phyloP scores from a whole-genome alignment of 2,888 invertebrate genomes.

The Lycocerus yunnanus region DNA sequence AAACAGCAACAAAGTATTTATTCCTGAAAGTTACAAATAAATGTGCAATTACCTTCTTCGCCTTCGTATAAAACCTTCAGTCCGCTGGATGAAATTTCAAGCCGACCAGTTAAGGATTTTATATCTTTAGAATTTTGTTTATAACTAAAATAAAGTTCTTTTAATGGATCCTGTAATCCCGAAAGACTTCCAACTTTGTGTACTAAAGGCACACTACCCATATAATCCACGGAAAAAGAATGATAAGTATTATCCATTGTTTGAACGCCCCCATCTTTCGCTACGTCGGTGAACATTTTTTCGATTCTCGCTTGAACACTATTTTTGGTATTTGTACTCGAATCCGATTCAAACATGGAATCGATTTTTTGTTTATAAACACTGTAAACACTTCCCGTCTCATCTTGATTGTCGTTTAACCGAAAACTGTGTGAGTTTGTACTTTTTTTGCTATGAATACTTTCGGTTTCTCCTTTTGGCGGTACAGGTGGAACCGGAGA shows the following conservation, averaged over 20 bases:
- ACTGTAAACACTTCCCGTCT: slow-evolving; percentile 60
- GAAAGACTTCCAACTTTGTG: slow-evolving; percentile 82
- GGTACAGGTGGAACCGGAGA: neutral
- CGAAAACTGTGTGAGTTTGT: slow-evolving; percentile 48
- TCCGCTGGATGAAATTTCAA: slow-evolving; percentile 72
- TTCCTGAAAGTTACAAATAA: neutral
- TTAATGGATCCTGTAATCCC: slow-evolving; percentile 80
- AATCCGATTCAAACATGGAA: slow-evolving; percentile 69
- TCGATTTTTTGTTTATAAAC: slow-evolving; percentile 85
- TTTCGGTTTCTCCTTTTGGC: slow-evolving; percentile 35
- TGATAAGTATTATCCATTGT: slow-evolving; percentile 58
- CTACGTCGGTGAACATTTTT: slow-evolving; percentile 79
- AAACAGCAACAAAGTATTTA: neutral
- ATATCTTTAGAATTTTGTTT: slow-evolving; percentile 61
- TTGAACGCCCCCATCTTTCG: slow-evolving; percentile 61
- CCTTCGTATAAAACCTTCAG: slow-evolving; percentile 74
- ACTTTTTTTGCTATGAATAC: slow-evolving; percentile 43
- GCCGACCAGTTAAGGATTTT: slow-evolving; percentile 61
- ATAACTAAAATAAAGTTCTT: slow-evolving; percentile 71
- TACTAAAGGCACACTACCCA: slow-evolving; percentile 79
- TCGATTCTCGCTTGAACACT: slow-evolving; percentile 86
- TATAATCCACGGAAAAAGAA: slow-evolving; percentile 74
- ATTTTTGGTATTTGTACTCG: slow-evolving; percentile 61
- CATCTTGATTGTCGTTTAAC: slow-evolving; percentile 44
- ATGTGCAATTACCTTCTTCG: slow-evolving; percentile 55